Evolutionary conservation across 2,113 vertebrate genomes (phyloP).

Genomic region (Lutjanus erythropterus): DNA sequence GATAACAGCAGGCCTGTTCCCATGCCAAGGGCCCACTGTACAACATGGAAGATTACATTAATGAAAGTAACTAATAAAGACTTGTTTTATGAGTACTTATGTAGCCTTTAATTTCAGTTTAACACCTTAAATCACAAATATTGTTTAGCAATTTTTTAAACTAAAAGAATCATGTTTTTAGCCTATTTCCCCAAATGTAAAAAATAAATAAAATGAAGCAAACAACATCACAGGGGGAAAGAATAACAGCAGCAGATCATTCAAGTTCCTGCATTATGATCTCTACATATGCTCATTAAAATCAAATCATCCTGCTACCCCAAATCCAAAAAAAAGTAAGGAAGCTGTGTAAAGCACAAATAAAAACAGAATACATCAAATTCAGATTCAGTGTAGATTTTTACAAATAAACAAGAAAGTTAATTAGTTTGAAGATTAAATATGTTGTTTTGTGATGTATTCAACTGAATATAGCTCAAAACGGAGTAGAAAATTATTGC

Average conservation of each 20-base stretch:
- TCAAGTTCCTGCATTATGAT: too few relatives aligned
- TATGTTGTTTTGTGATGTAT: too few relatives aligned
- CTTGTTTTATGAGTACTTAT: background rate
- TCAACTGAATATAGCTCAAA: too few relatives aligned
- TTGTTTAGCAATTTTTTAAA: background rate
- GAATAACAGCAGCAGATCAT: too few relatives aligned
- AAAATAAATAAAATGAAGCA: background rate
- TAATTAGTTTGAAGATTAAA: too few relatives aligned
- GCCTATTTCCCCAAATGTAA: background rate
- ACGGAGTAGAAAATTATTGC: too few relatives aligned
- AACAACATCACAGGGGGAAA: background rate
- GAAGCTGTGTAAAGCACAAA: too few relatives aligned
- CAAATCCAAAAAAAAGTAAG: too few relatives aligned
- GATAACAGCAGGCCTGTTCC: conserved; percentile 46
- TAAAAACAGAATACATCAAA: too few relatives aligned
- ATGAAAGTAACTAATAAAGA: background rate
- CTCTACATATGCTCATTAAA: background rate
- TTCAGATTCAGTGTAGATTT: too few relatives aligned
- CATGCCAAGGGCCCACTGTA: background rate
- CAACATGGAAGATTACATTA: background rate
- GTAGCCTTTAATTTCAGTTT: background rate
- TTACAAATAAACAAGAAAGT: too few relatives aligned
- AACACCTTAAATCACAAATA: background rate
- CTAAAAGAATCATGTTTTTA: background rate
- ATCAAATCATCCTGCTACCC: too few relatives aligned